These are phyloP conservation scores for Tolypeutes matacus DNA, from an alignment of 2,797 vertebrate species.

Conservation along the genomic window DNA sequence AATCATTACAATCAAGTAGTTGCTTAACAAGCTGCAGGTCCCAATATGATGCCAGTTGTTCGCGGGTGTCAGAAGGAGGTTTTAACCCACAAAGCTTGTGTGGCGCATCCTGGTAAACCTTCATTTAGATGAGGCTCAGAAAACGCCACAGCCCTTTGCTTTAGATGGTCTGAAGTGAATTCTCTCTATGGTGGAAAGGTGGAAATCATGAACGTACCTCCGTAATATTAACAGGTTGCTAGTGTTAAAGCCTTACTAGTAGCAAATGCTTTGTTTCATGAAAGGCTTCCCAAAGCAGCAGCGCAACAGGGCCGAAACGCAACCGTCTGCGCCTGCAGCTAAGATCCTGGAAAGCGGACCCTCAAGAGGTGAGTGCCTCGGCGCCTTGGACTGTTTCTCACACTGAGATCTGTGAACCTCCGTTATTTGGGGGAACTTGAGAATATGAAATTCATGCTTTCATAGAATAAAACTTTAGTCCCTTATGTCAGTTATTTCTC, in stretches of 20 bases:
- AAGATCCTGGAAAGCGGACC: neutral
- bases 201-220: constrained; percentile 79
- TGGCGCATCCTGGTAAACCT: constrained; percentile 78
- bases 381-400: neutral
- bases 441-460: neutral
- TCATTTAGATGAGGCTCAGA: constrained; percentile 75
- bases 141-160: constrained; percentile 78
- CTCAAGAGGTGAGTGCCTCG: neutral
- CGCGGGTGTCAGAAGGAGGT: constrained; percentile 46
- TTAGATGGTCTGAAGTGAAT: constrained; percentile 70
- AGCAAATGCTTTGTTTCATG: constrained; percentile 78
- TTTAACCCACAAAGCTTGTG: constrained; percentile 69
- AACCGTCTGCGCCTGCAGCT: neutral
- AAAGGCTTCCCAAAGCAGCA: constrained; percentile 18
- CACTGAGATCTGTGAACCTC: neutral
- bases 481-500: neutral
- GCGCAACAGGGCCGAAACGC: neutral
- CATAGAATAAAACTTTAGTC: neutral
- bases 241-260: constrained; percentile 66
- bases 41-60: constrained; percentile 69
- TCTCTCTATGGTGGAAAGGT: constrained; percentile 75
- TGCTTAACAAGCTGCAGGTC: neutral
- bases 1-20: neutral
- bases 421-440: neutral
- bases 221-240: constrained; percentile 76